Evolutionary conservation across 2,113 vertebrate species (phyloP), one percentile per base, ranked within the genome.

Genomic region (Sakesphorus luctuosus): DNA sequence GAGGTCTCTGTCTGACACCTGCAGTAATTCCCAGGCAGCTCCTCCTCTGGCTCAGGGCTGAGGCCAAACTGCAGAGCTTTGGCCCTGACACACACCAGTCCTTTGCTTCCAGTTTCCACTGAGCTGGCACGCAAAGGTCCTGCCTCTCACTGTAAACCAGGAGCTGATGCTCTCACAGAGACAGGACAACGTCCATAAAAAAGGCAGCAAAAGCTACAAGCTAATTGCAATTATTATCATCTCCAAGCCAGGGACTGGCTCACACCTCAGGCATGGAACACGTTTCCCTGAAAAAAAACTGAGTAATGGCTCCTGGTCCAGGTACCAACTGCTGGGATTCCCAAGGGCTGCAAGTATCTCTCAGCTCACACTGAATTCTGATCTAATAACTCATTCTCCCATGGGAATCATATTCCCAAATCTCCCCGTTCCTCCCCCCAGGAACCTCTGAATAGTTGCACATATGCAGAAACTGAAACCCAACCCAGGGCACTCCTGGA

Each of bases 331-430:
- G 61, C 73, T 49, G 61, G 28, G 56, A 74, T 66, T 59, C 46
- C 8, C 1, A 25, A 25, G 50, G 10, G 47, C 43, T 35, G 29
- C 52, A 78, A 28, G 4, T 3, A 21, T 7, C n/a, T 50, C 82
- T 47, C 69, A 35, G 84, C 87, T 84, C 69, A 44, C 28, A 24
- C 24, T 40, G 36, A 68, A 65, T 82, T 71, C 66, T 89, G 38
- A 79, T 26, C 61, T 13, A 53, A 43, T 35, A 50, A 73, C 36
- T 85, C 85, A 40, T 76, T 85, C 88, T 87, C 85, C 75, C 85
- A 33, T 66, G 67, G 56, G 92, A 94, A 79, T 94, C 85, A 58
- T 76, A 83, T 90, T 95, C 71, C 73, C 62, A 61, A 46, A 55
- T 55, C 58, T 46, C 59, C 43, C 43, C 23, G 21, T 29, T 31